Evolutionary conservation across 2,797 vertebrate genomes (phyloP).

Genomic region (Lepilemur ruficaudatus): DNA sequence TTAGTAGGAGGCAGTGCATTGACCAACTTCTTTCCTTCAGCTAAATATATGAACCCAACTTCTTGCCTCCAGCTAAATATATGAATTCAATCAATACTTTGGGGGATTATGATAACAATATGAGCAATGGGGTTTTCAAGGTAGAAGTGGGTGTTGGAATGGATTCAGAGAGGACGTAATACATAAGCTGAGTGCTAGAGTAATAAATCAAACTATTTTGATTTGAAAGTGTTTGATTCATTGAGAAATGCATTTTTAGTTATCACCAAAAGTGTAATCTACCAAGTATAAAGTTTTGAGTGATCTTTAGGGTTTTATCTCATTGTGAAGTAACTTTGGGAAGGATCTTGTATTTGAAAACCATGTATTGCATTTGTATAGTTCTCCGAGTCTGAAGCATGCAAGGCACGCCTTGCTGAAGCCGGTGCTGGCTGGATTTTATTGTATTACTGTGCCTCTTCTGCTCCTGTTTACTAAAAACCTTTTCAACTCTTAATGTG

Average conservation of each 20-base stretch:
- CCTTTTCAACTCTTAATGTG: conserved; percentile 26
- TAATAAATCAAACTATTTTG: not conserved
- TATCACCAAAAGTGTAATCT: not conserved
- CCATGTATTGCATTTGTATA: not conserved
- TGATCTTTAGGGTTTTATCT: not conserved
- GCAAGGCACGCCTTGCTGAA: not conserved
- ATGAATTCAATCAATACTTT: not conserved
- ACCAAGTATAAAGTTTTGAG: not conserved
- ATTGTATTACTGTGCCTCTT: not conserved
- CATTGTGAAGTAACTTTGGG: not conserved
- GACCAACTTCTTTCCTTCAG: not conserved
- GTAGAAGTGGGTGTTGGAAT: not conserved
- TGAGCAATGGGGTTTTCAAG: not conserved
- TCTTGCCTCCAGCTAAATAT: not conserved
- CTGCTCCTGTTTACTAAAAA: not conserved
- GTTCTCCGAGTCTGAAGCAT: not conserved
- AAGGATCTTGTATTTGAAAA: not conserved
- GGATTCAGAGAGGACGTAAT: not conserved
- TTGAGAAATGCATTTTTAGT: not conserved
- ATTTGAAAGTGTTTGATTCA: not conserved
- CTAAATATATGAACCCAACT: not conserved
- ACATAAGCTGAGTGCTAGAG: not conserved
- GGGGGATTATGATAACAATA: not conserved
- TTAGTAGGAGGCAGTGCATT: not conserved
- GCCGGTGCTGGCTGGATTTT: not conserved